phyloP scores from a whole-genome alignment of 1,140 invertebrate species.

The Papilio helenus region DNA sequence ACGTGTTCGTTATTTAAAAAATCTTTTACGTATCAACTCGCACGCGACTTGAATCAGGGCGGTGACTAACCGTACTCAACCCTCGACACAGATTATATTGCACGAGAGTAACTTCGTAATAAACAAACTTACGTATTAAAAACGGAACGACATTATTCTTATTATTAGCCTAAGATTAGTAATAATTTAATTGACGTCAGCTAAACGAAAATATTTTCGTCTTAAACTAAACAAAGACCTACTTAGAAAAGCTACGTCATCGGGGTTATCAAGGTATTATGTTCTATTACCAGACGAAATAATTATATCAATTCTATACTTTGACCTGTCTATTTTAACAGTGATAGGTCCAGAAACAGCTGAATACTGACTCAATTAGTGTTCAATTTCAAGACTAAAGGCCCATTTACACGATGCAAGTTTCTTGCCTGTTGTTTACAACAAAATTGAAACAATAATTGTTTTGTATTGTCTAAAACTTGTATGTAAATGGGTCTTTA shows the following conservation, averaged over 20 bases:
- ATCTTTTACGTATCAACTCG: background rate
- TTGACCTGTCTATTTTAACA: conserved; percentile 1
- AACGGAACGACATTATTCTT: background rate
- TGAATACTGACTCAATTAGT: background rate
- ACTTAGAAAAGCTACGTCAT: conserved; percentile 35
- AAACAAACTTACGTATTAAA: conserved; percentile 1
- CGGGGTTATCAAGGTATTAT: background rate
- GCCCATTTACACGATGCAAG: too few species aligned
- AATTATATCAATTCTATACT: background rate
- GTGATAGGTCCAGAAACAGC: background rate
- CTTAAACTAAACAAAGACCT: conserved; percentile 1
- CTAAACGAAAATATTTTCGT: conserved; percentile 30
- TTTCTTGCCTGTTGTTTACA: too few species aligned
- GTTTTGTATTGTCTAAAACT: too few species aligned
- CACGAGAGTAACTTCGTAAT: conserved; percentile 40
- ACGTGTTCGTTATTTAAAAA: too few species aligned
- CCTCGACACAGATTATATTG: conserved; percentile 45
- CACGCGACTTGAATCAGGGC: conserved; percentile 30
- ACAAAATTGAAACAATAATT: too few species aligned
- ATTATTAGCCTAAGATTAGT: background rate
- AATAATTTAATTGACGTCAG: conserved; percentile 38
- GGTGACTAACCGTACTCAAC: conserved; percentile 43
- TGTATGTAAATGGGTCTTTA: too few species aligned
- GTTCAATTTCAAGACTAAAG: too few species aligned
- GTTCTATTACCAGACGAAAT: background rate